These are phyloP conservation scores for Pedetes capensis DNA, from an alignment of 2,113 vertebrate genomes.

Conservation along the genomic window DNA sequence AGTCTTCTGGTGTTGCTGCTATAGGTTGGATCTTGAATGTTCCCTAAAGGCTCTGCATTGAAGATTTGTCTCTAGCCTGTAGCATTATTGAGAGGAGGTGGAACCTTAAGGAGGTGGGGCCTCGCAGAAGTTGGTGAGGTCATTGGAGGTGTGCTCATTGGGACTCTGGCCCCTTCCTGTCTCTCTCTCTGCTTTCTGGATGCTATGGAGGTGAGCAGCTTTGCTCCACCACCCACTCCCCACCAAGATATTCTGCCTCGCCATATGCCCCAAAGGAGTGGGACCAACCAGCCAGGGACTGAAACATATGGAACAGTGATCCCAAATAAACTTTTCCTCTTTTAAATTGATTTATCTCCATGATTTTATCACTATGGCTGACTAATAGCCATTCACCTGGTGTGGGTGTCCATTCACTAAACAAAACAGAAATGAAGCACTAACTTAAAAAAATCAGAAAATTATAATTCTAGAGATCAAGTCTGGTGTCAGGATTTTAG, in stretches of 20 bases:
- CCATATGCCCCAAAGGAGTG: not conserved
- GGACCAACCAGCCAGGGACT: not conserved
- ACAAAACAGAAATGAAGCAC: not conserved
- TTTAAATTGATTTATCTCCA: not conserved
- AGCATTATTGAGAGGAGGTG: accelerated
- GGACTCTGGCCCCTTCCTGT: not conserved
- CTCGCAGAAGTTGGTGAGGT: not conserved
- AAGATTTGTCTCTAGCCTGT: not conserved
- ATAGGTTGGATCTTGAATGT: not conserved
- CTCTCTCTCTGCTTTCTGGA: not conserved
- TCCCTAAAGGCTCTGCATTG: accelerated
- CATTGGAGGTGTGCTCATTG: not conserved
- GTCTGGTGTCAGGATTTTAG: not conserved
- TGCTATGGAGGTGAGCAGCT: not conserved
- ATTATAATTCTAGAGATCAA: not conserved
- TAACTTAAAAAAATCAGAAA: not conserved
- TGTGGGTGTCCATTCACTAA: not conserved
- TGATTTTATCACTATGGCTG: not conserved
- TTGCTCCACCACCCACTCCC: too few species aligned
- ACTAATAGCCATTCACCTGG: too few species aligned
- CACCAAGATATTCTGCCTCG: not conserved
- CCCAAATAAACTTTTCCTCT: not conserved
- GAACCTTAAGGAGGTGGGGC: not conserved
- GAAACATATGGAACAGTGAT: not conserved
- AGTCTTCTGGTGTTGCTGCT: too few species aligned